Evolutionary conservation across 2,797 vertebrate genomes (phyloP), one percentile per base, ranked within the genome.

Genomic region (Bradypodion pumilum): DNA sequence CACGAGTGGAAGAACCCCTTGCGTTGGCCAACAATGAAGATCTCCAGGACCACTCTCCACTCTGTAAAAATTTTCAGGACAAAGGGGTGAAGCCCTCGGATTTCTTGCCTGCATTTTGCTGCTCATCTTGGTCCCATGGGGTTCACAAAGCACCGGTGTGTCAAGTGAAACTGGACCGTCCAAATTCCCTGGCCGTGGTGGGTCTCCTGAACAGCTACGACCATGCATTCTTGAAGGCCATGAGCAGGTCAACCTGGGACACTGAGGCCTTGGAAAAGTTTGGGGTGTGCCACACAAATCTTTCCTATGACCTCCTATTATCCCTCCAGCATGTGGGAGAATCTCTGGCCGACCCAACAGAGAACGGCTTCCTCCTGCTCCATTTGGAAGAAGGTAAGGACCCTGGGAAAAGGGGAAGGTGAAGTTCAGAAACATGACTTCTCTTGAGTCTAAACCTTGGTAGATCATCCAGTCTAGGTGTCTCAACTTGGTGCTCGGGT

Each of bases 321-420:
- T 65, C 80, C 6, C 89, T 96, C 16, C 89, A 32, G 89, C 89
- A 1, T 15, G 84, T 96, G 82, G 91, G 89, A 0, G 27, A 42
- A 0, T 90, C 94, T 27, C 25, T 96, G 49, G 8, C 70, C 40
- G 91, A 90, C 2, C 91, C 94, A 0, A 52, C 86, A 19, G 90
- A 74, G 27, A 88, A 80, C 35, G 84, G 52, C 0, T 85, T 97
- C 85, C 90, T 95, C 0, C 78, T 96, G 63, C 91, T 97, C 35
- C 96, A 93, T 32, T 93, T 96, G 87, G 93, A 94, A 40, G 95
- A 96, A 95, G 95, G 96, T 96, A 90, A 0, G 94, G 68, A 3
- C 21, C 46, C n/a, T 1, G 16, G 15, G 3, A 32, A 1, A 7
- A 8, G 27, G 12, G 9, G 5, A 10, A n/a, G 19, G 23, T 15